Conservation (phyloP, 2,797 vertebrate genomes). For the Danio tinwini region DNA sequence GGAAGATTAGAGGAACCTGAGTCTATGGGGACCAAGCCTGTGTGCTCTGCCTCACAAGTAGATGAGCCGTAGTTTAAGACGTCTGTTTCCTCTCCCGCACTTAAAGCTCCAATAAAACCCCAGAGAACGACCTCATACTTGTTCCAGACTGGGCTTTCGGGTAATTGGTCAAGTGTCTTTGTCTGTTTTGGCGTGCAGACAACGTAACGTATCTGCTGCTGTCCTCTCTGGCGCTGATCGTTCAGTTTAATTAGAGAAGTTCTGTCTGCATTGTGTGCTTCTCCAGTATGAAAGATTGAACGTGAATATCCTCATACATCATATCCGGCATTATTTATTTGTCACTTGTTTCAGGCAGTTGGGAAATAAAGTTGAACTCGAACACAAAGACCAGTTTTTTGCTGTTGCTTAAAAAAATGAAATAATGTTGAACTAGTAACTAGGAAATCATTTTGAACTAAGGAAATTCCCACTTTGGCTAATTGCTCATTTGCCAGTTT, state of each 20-base stretch:
- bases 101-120: constrained; percentile 50
- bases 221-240: constrained; percentile 61
- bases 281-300: not conserved
- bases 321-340: not conserved
- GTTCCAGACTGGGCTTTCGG: constrained; percentile 57
- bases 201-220: constrained; percentile 51
- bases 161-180: constrained; percentile 32
- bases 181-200: not conserved
- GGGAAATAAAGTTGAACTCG: not conserved
- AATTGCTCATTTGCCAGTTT: no score
- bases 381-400: not conserved
- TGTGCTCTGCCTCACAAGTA: constrained; percentile 72
- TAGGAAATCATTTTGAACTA: no score
- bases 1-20: constrained; percentile 74
- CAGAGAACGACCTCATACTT: constrained; percentile 65
- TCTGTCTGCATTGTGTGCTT: not conserved
- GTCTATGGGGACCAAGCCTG: constrained; percentile 64
- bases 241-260: constrained; percentile 45
- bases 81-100: not conserved
- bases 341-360: not conserved
- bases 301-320: not conserved
- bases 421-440: no score
- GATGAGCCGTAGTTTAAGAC: constrained; percentile 59
- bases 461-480: no score
- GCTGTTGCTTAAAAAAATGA: no score